Percentiles rank a stretch among this genome's conserved stretches.
Evolutionary conservation across 2,797 vertebrate genomes (phyloP).

Genomic region (Remorina albescens): DNA sequence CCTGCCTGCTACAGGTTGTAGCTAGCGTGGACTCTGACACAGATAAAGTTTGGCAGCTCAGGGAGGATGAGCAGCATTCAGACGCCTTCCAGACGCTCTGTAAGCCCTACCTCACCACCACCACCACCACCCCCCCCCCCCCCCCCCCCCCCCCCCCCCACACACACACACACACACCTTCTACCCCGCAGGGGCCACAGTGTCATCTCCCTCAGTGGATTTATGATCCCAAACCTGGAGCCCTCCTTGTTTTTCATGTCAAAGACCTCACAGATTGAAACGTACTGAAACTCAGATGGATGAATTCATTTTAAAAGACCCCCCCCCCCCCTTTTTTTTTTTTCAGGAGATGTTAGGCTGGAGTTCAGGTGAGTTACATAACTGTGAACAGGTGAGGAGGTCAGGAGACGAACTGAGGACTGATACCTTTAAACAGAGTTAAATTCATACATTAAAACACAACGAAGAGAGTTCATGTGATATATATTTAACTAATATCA

Average conservation of each 20-base stretch:
- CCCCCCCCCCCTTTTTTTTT: background rate
- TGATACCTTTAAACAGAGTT: background rate
- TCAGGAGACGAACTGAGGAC: conserved; percentile 13
- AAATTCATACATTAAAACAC: background rate
- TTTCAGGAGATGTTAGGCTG: background rate
- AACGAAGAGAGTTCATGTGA: background rate
- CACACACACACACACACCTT: too few relatives aligned
- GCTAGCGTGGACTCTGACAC: conserved; percentile 70
- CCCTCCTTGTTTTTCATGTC: conserved; percentile 22
- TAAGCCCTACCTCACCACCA: background rate
- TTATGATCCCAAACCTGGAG: conserved; percentile 48
- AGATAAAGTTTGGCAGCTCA: conserved; percentile 74
- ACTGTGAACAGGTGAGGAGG: conserved; percentile 48
- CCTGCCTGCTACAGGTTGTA: conserved; percentile 66
- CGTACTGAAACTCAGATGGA: conserved; percentile 12
- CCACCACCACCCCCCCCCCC: too few relatives aligned
- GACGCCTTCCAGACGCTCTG: conserved; percentile 66
- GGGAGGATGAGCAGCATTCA: conserved; percentile 66
- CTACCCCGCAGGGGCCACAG: conserved; percentile 44
- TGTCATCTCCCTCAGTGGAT: conserved; percentile 63
- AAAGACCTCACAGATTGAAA: conserved; percentile 19
- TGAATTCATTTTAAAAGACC: conserved; percentile 24
- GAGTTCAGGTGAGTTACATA: conserved; percentile 56
- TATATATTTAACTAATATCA: background rate
- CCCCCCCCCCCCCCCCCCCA: too few relatives aligned